Evolutionary conservation across 2,888 invertebrate genomes (phyloP).

Genomic region (Malthinus seriepunctatus): DNA sequence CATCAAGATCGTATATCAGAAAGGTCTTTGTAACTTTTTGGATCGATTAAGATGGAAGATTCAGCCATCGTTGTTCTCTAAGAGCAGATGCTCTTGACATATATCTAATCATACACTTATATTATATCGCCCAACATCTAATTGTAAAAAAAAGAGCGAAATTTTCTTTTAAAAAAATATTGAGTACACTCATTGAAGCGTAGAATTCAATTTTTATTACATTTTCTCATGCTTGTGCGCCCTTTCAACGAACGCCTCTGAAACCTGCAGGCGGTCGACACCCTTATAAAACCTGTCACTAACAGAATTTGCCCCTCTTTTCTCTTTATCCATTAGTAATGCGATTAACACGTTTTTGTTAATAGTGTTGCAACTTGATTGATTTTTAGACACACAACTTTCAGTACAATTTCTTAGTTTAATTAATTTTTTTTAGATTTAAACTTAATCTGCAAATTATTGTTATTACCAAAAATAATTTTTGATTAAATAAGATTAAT

Average conservation of each 20-base stretch:
- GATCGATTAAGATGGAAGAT: slow-evolving; percentile 36
- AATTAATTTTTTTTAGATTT: neutral
- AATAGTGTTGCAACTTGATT: slow-evolving; percentile 48
- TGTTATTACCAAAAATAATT: too few relatives aligned
- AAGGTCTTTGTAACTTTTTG: slow-evolving; percentile 23
- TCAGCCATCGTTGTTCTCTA: slow-evolving; percentile 41
- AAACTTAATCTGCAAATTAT: neutral
- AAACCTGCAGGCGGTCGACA: slow-evolving; percentile 50
- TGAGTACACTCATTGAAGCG: slow-evolving; percentile 2
- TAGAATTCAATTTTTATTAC: slow-evolving; percentile 14
- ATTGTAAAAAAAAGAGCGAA: neutral
- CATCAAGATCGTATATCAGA: slow-evolving; percentile 29
- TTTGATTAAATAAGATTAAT: too few relatives aligned
- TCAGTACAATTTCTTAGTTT: neutral
- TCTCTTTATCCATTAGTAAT: slow-evolving; percentile 48
- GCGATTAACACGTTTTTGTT: slow-evolving; percentile 53
- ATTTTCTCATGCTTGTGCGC: slow-evolving; percentile 19
- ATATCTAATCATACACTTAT: slow-evolving; percentile 32
- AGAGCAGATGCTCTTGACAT: slow-evolving; percentile 40
- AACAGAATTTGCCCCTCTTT: slow-evolving; percentile 45
- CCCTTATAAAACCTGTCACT: slow-evolving; percentile 54
- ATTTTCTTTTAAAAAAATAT: neutral
- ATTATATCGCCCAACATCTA: slow-evolving; percentile 23
- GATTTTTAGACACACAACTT: slow-evolving; percentile 45
- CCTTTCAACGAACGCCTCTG: slow-evolving; percentile 41